Evolutionary conservation across 1,140 invertebrate genomes (phyloP), one percentile per base, ranked within the genome.

Genomic region (Bathynomus jamesi): DNA sequence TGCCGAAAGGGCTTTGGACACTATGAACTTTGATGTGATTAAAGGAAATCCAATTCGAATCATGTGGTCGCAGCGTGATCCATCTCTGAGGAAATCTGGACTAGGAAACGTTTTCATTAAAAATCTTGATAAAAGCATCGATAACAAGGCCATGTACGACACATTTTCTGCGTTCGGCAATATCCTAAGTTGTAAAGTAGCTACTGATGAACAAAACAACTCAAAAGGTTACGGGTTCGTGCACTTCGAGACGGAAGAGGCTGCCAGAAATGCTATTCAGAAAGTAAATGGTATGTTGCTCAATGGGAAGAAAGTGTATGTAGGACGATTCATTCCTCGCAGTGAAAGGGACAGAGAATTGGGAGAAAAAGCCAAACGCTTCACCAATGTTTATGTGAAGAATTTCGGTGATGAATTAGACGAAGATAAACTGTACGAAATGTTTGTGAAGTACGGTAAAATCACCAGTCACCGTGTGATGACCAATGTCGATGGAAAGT

Each of bases 21-120:
- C 95, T 0, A 99, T 99, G 96, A 99, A 99, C 83, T 99, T 99
- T 85, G 98, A 99, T 83, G 88, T 94, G 79, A 89, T 99, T 77
- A 96, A 97, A 82, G 95, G 94, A 72, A 89, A 93, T 79, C 97
- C 97, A 73, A 98, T 99, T 82, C 89, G 98, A 82, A 99, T 99
- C 79, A 99, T 99, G 98, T 99, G 98, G 98, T 98, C 96, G 69
- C 96, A 99, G 84, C 88, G 98, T 80, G 98, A 99, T 87, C 97
- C 98, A 40, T 98, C 96, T 7, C 86, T 99, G 40, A 88, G 98
- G 76, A 96, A 97, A 83, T 99, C 96, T 74, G 97, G 97, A 31
- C 94, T 99, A 77, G 97, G 97, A 64, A 99, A 99, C 85, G 95
- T 99, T 69, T 99, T 99, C 84, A 99, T 99, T 79, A 99, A 99